These are phyloP conservation scores for Montipora capricornis DNA, from an alignment of 64 coral and sea anemone species.

Conservation along the genomic window DNA sequence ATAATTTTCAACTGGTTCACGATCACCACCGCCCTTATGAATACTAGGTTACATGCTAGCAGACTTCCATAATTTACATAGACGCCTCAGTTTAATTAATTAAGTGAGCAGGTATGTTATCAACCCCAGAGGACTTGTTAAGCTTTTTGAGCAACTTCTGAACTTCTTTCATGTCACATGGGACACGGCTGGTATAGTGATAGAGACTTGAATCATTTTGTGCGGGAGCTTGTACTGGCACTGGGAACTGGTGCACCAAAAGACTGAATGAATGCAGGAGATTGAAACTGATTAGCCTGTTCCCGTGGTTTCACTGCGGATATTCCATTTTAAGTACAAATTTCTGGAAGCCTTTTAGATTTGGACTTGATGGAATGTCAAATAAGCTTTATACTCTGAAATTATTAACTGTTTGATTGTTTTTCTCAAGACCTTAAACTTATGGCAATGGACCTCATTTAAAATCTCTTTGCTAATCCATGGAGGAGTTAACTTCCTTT, in stretches of 20 bases:
- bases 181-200: not conserved
- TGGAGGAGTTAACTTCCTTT: no score
- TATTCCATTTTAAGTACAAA: not conserved
- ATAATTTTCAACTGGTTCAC: not conserved
- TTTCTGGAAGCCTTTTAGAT: not conserved
- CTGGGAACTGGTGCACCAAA: not conserved
- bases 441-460: not conserved
- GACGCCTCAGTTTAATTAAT: no score
- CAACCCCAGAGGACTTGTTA: constrained; percentile 4
- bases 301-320: not conserved
- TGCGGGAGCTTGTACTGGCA: not conserved
- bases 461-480: no score
- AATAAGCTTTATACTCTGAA: not conserved
- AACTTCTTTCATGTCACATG: constrained; percentile 11
- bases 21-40: not conserved
- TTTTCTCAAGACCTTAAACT: not conserved
- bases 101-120: not conserved
- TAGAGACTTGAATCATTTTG: not conserved
- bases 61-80: no score
- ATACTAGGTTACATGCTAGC: no score
- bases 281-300: no score
- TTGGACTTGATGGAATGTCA: not conserved
- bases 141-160: not conserved
- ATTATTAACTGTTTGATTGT: not conserved
- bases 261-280: no score